Evolutionary conservation across 2,888 invertebrate genomes (phyloP).

Genomic region (Taphrorychus bicolor): DNA sequence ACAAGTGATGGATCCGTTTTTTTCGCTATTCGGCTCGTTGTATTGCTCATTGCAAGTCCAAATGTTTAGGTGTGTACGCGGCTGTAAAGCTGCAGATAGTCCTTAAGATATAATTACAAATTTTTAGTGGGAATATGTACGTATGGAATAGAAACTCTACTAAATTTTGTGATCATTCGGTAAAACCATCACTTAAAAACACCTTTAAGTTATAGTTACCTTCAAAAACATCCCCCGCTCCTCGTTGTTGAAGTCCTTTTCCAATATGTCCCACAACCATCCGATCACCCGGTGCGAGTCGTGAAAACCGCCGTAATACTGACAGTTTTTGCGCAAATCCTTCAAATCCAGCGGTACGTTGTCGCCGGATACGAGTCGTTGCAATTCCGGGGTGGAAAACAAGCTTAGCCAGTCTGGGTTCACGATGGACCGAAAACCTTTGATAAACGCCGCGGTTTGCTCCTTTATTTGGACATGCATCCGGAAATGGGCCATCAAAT

Average conservation of each 20-base stretch:
- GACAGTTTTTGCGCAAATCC: slow-evolving; percentile 89
- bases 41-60: too few species aligned
- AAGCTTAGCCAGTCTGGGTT: slow-evolving; percentile 93
- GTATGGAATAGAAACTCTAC: too few species aligned
- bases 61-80: too few species aligned
- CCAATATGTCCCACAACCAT: slow-evolving; percentile 99
- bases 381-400: slow-evolving; percentile 96
- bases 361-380: slow-evolving; percentile 95
- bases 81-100: too few species aligned
- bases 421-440: slow-evolving; percentile 94
- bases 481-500: slow-evolving; percentile 97
- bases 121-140: too few species aligned
- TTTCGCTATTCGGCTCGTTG: too few species aligned
- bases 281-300: slow-evolving; percentile 96
- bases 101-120: too few species aligned
- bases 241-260: slow-evolving; percentile 90
- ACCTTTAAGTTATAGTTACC: too few species aligned
- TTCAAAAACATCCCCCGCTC: slow-evolving; percentile 95
- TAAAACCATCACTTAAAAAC: too few species aligned
- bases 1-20: too few species aligned
- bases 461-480: slow-evolving; percentile 98
- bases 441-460: slow-evolving; percentile 95
- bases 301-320: slow-evolving; percentile 99
- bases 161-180: too few species aligned
- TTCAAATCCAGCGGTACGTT: slow-evolving; percentile 90